Conservation (phyloP, 2,797 vertebrate genomes). For the Myripristis jacobus region DNA sequence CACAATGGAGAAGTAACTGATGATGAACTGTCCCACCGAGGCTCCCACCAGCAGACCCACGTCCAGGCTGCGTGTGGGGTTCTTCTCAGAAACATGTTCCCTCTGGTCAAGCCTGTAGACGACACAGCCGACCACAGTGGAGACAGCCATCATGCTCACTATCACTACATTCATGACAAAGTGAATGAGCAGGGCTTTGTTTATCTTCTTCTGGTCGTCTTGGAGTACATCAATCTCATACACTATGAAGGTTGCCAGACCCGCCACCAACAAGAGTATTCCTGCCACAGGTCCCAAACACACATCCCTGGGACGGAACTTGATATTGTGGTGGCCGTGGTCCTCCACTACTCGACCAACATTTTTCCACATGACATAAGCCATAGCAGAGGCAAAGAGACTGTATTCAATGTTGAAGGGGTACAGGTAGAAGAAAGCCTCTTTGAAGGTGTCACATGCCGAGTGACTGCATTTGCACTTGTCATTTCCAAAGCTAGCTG, state of each 20-base stretch:
- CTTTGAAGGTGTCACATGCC: slow-evolving; percentile 84
- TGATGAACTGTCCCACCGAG: slow-evolving; percentile 86
- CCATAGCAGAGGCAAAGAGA: slow-evolving; percentile 90
- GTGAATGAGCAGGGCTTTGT: slow-evolving; percentile 82
- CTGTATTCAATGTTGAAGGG: slow-evolving; percentile 93
- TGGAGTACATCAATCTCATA: slow-evolving; percentile 86
- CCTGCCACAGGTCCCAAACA: slow-evolving; percentile 76
- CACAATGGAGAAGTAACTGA: slow-evolving; percentile 89
- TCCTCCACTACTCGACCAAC: slow-evolving; percentile 85
- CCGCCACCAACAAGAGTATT: slow-evolving; percentile 77
- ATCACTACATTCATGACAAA: slow-evolving; percentile 85
- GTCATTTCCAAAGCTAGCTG: slow-evolving; percentile 58
- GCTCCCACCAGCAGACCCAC: slow-evolving; percentile 87
- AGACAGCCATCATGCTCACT: slow-evolving; percentile 84
- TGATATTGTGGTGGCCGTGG: slow-evolving; percentile 61
- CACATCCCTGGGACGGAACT: slow-evolving; percentile 81
- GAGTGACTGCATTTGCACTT: slow-evolving; percentile 84
- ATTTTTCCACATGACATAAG: slow-evolving; percentile 93
- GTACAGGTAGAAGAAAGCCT: slow-evolving; percentile 87
- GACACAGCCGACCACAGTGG: slow-evolving; percentile 80
- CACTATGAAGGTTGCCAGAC: slow-evolving; percentile 85
- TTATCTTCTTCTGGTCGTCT: slow-evolving; percentile 46
- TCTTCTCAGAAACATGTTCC: slow-evolving; percentile 85
- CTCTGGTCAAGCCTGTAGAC: slow-evolving; percentile 87
- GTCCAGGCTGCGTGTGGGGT: slow-evolving; percentile 88